Evolutionary conservation across 2,888 invertebrate genomes (phyloP).

Genomic region (Chalcis sispes): DNA sequence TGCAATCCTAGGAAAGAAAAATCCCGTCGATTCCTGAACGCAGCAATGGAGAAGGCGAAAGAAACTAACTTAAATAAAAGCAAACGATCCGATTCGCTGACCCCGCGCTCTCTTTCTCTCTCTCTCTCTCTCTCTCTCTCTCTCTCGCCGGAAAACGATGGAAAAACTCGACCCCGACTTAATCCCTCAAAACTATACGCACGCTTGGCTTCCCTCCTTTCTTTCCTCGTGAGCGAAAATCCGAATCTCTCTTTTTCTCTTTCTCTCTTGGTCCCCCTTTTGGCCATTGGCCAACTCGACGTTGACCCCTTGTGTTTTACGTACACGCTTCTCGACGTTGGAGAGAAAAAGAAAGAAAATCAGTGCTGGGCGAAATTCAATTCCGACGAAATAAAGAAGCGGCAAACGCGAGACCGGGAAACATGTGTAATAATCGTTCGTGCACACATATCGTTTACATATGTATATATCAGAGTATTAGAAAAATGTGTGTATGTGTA

Average conservation of each 20-base stretch:
- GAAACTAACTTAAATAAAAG: constrained; percentile 67
- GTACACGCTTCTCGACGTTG: constrained; percentile 17
- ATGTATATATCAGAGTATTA: no score
- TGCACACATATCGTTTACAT: no score
- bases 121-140: constrained; percentile 13
- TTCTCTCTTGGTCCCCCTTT: constrained; percentile 10
- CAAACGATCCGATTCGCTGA: constrained; percentile 62
- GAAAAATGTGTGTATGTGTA: constrained; percentile 11
- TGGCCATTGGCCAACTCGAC: constrained; percentile 58
- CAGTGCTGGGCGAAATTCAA: constrained; percentile 67
- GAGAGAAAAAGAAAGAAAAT: constrained; percentile 28
- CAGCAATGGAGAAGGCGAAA: not conserved
- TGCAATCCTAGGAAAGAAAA: constrained; percentile 58
- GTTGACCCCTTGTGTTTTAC: constrained; percentile 40
- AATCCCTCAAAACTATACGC: constrained; percentile 45
- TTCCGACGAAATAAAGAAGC: constrained; percentile 62
- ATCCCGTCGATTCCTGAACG: not conserved
- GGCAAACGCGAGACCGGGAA: constrained; percentile 48
- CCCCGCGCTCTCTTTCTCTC: constrained; percentile 24
- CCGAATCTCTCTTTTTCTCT: constrained; percentile 10
- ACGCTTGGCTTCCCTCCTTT: constrained; percentile 41
- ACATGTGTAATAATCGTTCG: not conserved
- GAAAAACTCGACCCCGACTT: constrained; percentile 27
- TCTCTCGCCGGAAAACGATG: not conserved
- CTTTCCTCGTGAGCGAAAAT: constrained; percentile 34